Evolutionary conservation across 2,797 vertebrate species (phyloP), one percentile per base, ranked within the genome.

Genomic region (Otus scops): DNA sequence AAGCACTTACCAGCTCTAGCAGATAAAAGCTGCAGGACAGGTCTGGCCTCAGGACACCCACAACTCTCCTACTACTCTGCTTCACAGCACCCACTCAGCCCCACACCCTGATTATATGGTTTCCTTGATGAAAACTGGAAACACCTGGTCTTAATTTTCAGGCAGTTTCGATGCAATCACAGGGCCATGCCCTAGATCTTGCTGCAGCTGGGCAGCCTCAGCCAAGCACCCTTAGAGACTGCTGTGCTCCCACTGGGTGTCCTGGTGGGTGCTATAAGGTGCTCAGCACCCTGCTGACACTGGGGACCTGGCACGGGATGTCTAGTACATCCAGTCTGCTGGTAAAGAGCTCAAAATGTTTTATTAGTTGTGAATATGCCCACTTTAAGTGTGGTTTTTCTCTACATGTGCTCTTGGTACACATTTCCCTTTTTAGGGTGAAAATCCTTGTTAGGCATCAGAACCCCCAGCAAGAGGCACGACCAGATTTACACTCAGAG

Each of bases 11-110:
- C 78, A 67, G 14, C 17, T 17, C 61, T 6, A 23, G 3, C 5
- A 41, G 7, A 1, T 10, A 32, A 5, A 4, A 10, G 3, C 28
- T 13, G 3, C 47, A 19, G 7, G 12, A 24, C 9, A 28, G 3
- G 1, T 1, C 19, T 0, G 0, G 2, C 13, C 34, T 2, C 47
- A 27, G 2, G 0, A 0, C 21, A 77, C 7, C 17, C 4, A 13
- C 4, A 8, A 0, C 12, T 23, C 30, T 2, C 5, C 7, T 4
- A 13, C 2, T 17, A 3, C 22, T 3, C 56, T 1, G 6, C 18
- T 2, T 2, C 38, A 17, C 28, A 9, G 24, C 24, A 2, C 9
- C 9, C 12, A 1, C 23, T 32, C 3, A 2, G 0, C 18, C 36
- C 41, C 48, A 12, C 18, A 7, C 28, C 32, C 68, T 23, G 1